Evolutionary conservation across 1,140 invertebrate species (phyloP).

Genomic region (Drosophila funebris): DNA sequence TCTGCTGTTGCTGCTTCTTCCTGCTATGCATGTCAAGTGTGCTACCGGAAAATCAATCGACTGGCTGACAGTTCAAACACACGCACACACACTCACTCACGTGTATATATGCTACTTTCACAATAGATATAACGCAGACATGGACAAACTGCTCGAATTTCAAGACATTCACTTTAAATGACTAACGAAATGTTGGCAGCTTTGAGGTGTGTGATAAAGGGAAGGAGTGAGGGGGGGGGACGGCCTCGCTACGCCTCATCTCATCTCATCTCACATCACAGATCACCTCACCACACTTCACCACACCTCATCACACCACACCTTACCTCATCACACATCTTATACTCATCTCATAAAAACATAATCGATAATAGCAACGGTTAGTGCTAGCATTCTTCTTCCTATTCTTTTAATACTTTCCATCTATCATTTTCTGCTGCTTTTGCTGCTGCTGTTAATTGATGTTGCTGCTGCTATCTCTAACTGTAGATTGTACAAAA

Average conservation of each 20-base stretch:
- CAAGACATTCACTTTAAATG: slow-evolving; percentile 52
- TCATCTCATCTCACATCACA: neutral
- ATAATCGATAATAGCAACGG: slow-evolving; percentile 42
- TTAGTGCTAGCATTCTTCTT: slow-evolving; percentile 22
- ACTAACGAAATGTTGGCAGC: slow-evolving; percentile 43
- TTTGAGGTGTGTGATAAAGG: neutral
- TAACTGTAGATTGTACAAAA: slow-evolving; percentile 61
- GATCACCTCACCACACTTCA: neutral
- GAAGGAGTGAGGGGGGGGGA: neutral
- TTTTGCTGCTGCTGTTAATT: neutral
- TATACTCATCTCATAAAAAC: slow-evolving; percentile 35
- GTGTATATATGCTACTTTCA: slow-evolving; percentile 50
- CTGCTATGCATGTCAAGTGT: slow-evolving; percentile 75
- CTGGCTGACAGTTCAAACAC: slow-evolving; percentile 59
- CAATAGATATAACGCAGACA: slow-evolving; percentile 42
- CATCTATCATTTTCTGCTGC: neutral
- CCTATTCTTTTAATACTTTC: neutral
- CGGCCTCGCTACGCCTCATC: slow-evolving; percentile 15
- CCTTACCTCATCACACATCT: neutral
- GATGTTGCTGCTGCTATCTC: neutral
- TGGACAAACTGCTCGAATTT: slow-evolving; percentile 59
- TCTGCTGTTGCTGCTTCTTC: slow-evolving; percentile 20
- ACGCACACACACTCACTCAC: slow-evolving; percentile 12
- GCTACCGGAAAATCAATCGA: slow-evolving; percentile 79
- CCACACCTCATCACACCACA: neutral